Percentiles rank a stretch among this genome's conserved stretches.
Evolutionary conservation across 2,888 invertebrate genomes (phyloP).

Genomic region (Colletes collaris): DNA sequence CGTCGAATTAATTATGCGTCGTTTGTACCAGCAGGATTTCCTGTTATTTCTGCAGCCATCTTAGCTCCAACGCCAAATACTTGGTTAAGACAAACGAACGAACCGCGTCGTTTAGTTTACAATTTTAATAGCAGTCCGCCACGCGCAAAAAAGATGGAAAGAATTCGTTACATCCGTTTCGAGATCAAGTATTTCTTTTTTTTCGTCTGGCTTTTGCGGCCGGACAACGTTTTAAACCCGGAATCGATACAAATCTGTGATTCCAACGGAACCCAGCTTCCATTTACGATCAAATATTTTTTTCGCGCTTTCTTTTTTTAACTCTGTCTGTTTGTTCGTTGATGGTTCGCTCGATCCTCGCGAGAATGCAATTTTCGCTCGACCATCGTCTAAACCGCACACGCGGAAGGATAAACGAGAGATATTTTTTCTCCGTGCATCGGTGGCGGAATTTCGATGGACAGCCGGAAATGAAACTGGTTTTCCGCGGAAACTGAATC

Average conservation of each 20-base stretch:
- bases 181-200: background rate
- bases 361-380: constrained; percentile 19
- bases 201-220: background rate
- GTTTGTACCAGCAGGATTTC: constrained; percentile 50
- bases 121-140: too few species aligned
- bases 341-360: background rate
- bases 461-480: constrained; percentile 43
- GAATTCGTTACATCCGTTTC: constrained; percentile 1
- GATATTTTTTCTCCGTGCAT: constrained; percentile 2
- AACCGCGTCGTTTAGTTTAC: background rate
- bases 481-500: constrained; percentile 13
- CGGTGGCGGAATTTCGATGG: constrained; percentile 22
- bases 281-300: constrained; percentile 28
- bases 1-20: constrained; percentile 52
- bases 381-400: constrained; percentile 26
- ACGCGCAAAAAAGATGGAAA: background rate
- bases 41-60: constrained; percentile 20
- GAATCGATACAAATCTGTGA: constrained; percentile 21
- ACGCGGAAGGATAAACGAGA: constrained; percentile 21
- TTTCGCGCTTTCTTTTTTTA: background rate
- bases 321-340: background rate
- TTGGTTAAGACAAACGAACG: background rate
- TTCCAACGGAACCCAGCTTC: background rate
- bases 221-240: background rate
- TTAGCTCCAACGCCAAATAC: background rate